A percentile compares a stretch with the other conserved stretches of the same genome.
Evolutionary conservation across 2,888 invertebrate species (phyloP).

Genomic region (Hemicrepidius hirtus): DNA sequence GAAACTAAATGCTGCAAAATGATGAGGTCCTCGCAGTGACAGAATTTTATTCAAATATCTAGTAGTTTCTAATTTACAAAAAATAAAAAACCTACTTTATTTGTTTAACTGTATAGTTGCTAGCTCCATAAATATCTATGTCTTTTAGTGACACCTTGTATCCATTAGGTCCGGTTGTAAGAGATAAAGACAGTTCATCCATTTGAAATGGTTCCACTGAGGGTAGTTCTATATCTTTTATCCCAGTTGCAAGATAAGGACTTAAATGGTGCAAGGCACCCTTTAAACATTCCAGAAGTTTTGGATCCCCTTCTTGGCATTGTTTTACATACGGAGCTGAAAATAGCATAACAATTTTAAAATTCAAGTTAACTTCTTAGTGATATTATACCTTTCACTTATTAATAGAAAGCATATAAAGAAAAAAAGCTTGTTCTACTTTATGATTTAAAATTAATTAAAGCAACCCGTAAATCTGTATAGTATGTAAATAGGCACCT

Average conservation of each 20-base stretch:
- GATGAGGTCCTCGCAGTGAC: too few relatives aligned
- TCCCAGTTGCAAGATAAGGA: slow-evolving; percentile 77
- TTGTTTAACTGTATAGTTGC: slow-evolving; percentile 76
- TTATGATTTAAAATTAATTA: too few relatives aligned
- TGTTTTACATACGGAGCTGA: slow-evolving; percentile 80
- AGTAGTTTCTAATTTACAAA: too few relatives aligned
- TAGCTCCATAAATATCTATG: slow-evolving; percentile 78
- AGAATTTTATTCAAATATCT: too few relatives aligned
- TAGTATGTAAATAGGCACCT: neutral
- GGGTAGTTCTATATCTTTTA: slow-evolving; percentile 80
- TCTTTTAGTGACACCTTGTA: slow-evolving; percentile 77
- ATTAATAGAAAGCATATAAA: neutral
- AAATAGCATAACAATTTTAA: too few relatives aligned
- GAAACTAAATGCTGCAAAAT: too few relatives aligned
- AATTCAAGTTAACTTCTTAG: too few relatives aligned
- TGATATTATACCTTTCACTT: neutral
- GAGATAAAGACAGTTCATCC: slow-evolving; percentile 77
- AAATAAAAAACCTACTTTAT: slow-evolving; percentile 76
- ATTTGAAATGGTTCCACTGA: slow-evolving; percentile 80
- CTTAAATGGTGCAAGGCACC: slow-evolving; percentile 75
- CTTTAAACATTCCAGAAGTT: slow-evolving; percentile 76
- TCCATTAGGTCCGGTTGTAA: slow-evolving; percentile 75
- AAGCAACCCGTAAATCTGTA: neutral
- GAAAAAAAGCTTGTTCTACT: neutral
- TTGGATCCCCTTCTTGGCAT: slow-evolving; percentile 78